Evolutionary conservation across 2,888 invertebrate genomes (phyloP), one percentile per base, ranked within the genome.

Genomic region (Lissocephala sabroskyi): DNA sequence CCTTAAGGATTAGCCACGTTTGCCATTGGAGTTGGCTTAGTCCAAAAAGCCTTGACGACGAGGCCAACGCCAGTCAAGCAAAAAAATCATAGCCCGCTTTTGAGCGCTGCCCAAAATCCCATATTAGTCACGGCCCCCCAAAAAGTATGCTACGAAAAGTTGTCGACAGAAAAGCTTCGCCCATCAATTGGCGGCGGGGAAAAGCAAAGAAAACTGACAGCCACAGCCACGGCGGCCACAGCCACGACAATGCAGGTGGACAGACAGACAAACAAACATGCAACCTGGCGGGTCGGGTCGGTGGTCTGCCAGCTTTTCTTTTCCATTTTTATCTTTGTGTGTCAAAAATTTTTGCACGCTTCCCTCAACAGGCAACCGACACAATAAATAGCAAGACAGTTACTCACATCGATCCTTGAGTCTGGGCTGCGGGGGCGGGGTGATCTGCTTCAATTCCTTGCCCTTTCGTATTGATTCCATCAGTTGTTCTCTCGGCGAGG

Each of bases 391-490:
- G 23, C 3, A 3, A 23, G 23, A 35, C 35, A 35, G 35, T 14
- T 35, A 88, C 88, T 88, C 71, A 89, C 89, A 84, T 84, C 86
- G 83, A 76, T 85, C 82, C 63, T 86, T 86, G 9, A 87, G 86
- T 73, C 86, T 85, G 3, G 87, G 86, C 39, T 63, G 65, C 40
- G 51, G 50, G 45, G 45, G 45, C 11, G 66, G 87, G 23, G 79
- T 80, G 54, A 83, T 82, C 29, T 92, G 91, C 79, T 90, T 88
- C 42, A 94, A 86, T 62, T 88, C 88, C 58, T 90, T 87, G 41
- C 93, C 92, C 61, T 90, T 87, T 76, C 93, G 91, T 68, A 96
- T 96, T 53, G 94, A 94, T 62, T 94, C 92, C 86, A 96, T 91
- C 23, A 96, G 88, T 70, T 91, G 89, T 84, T 96, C 96, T 56